A percentile compares a stretch with the other conserved stretches of the same genome.
phyloP scores from a whole-genome alignment of 2,888 invertebrate genomes.

The Catocala fraxini region DNA sequence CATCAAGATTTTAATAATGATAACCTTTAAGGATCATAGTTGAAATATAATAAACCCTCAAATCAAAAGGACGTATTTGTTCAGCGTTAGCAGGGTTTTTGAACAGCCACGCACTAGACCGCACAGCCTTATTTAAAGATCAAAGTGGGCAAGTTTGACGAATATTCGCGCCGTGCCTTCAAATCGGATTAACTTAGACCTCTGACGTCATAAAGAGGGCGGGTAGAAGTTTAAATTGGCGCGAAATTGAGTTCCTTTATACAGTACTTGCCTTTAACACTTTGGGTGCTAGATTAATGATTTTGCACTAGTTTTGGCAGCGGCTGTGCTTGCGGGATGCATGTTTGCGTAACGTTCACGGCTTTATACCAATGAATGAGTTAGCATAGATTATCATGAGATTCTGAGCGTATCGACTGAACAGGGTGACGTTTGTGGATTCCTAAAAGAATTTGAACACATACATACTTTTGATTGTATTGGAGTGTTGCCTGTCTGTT shows the following conservation, averaged over 20 bases:
- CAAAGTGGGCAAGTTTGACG: slow-evolving; percentile 29
- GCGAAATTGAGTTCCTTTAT: slow-evolving; percentile 22
- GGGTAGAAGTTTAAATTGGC: slow-evolving; percentile 29
- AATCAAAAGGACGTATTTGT: slow-evolving; percentile 2
- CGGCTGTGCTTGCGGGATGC: not conserved
- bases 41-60: no score
- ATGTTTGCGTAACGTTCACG: no score
- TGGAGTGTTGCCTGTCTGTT: no score
- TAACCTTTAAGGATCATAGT: no score
- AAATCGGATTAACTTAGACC: slow-evolving; percentile 39
- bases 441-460: no score
- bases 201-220: slow-evolving; percentile 17
- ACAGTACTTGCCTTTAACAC: slow-evolving; percentile 10
- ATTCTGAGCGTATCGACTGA: no score
- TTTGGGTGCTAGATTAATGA: not conserved
- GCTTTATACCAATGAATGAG: no score
- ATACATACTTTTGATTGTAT: no score
- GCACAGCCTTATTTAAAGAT: slow-evolving; percentile 32
- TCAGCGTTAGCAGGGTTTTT: slow-evolving; percentile 21
- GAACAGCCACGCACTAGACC: slow-evolving; percentile 8
- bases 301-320: not conserved
- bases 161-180: slow-evolving; percentile 22
- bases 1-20: no score
- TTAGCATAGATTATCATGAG: no score
- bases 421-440: no score